Evolutionary conservation across 1,140 invertebrate genomes (phyloP).

Genomic region (Drosophila trapezifrons): DNA sequence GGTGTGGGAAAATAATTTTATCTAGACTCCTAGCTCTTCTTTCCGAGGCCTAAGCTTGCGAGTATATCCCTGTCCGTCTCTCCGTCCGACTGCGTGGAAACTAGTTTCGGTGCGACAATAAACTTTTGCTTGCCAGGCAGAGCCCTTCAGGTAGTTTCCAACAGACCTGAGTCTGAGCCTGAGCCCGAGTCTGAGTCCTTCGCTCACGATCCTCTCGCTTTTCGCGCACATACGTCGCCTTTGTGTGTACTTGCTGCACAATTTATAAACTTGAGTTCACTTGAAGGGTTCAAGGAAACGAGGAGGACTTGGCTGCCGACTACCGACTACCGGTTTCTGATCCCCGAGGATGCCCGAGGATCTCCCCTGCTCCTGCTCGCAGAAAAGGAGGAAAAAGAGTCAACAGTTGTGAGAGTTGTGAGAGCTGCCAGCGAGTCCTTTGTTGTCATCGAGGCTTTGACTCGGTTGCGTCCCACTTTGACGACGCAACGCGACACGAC

Average conservation of each 20-base stretch:
- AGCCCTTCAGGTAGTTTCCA: slow-evolving; percentile 58
- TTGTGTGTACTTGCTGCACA: slow-evolving; percentile 73
- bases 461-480: slow-evolving; percentile 80
- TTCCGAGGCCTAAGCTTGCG: slow-evolving; percentile 27
- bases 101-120: slow-evolving; percentile 53
- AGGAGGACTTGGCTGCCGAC: slow-evolving; percentile 31
- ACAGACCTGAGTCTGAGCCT: slow-evolving; percentile 50
- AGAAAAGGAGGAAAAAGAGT: slow-evolving; percentile 48
- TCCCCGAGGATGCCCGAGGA: slow-evolving; percentile 22
- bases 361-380: slow-evolving; percentile 37
- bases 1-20: slow-evolving; percentile 70
- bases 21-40: slow-evolving; percentile 33
- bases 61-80: slow-evolving; percentile 1
- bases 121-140: slow-evolving; percentile 16
- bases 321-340: slow-evolving; percentile 66
- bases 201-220: background rate
- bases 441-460: slow-evolving; percentile 70
- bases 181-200: slow-evolving; percentile 1
- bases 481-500: slow-evolving; percentile 51
- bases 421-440: slow-evolving; percentile 45
- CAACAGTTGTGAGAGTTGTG: slow-evolving; percentile 47
- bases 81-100: slow-evolving; percentile 17
- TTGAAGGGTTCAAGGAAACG: slow-evolving; percentile 81
- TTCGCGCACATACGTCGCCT: background rate
- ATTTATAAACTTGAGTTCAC: slow-evolving; percentile 83